phyloP scores from a whole-genome alignment of 2,113 vertebrate genomes.

The Muscicapa adusta region DNA sequence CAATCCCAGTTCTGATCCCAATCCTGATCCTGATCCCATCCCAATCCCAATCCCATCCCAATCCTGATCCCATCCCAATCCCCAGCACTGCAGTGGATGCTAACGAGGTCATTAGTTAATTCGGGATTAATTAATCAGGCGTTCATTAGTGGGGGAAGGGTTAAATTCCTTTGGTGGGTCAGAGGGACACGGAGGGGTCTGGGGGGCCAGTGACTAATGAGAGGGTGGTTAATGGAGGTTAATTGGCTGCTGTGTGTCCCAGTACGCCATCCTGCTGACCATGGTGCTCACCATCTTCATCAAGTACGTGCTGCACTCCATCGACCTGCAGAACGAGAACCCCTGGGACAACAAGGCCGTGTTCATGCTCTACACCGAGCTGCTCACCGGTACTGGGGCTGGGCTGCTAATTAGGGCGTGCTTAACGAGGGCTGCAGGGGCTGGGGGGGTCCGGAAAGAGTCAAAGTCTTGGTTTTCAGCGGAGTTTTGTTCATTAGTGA shows the following conservation, averaged over 20 bases:
- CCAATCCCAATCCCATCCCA: too few species aligned
- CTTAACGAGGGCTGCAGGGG: too few species aligned
- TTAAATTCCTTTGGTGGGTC: too few species aligned
- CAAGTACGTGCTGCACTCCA: conserved; percentile 91
- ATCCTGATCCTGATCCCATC: too few species aligned
- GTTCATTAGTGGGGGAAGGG: background rate
- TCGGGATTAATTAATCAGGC: background rate
- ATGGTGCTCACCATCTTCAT: conserved; percentile 96
- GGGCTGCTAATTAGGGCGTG: too few species aligned
- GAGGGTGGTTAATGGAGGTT: too few species aligned
- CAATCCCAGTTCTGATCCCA: too few species aligned
- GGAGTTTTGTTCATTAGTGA: too few species aligned
- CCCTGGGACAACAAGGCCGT: conserved; percentile 98
- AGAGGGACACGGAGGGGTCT: background rate
- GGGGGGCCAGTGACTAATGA: too few species aligned
- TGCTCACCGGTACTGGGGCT: conserved; percentile 83
- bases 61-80: background rate
- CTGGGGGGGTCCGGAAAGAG: too few species aligned
- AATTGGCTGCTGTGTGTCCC: background rate
- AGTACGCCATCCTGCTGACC: conserved; percentile 96
- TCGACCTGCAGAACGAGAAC: conserved; percentile 94
- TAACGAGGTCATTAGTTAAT: background rate
- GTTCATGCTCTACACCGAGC: conserved; percentile 97
- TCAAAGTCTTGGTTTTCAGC: too few species aligned
- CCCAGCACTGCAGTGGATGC: rapidly evolving